Evolutionary conservation across 2,888 invertebrate genomes (phyloP).

Genomic region (Trileptium ribeirensis): DNA sequence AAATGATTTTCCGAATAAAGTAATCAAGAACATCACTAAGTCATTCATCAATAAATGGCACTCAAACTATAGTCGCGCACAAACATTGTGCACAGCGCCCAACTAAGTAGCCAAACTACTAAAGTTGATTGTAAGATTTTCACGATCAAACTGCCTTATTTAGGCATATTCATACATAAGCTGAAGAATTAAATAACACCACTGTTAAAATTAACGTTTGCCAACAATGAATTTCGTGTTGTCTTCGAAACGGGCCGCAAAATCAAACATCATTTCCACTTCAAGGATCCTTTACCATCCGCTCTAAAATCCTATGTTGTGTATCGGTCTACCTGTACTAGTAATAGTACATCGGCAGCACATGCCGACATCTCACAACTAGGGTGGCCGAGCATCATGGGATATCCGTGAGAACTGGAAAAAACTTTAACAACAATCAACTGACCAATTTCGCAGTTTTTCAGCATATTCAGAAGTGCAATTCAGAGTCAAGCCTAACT

Average conservation of each 20-base stretch:
- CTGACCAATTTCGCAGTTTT: too few relatives aligned
- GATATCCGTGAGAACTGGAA: neutral
- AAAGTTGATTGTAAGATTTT: too few relatives aligned
- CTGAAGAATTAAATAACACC: neutral
- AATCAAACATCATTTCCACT: neutral
- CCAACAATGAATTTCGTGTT: neutral
- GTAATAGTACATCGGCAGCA: neutral
- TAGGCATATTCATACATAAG: neutral
- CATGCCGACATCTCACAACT: neutral
- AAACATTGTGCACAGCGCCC: too few relatives aligned
- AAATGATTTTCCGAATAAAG: too few relatives aligned
- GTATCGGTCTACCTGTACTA: neutral
- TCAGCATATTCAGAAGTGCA: too few relatives aligned
- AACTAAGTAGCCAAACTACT: too few relatives aligned
- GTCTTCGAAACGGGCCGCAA: neutral
- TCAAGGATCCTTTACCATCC: neutral
- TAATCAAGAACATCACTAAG: too few relatives aligned
- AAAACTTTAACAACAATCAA: too few relatives aligned
- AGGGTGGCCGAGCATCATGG: neutral
- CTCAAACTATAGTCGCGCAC: too few relatives aligned
- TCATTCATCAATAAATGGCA: too few relatives aligned
- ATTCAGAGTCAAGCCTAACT: too few relatives aligned
- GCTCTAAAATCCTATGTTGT: neutral
- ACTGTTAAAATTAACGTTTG: neutral
- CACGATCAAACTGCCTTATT: neutral